phyloP scores from a whole-genome alignment of 1,140 invertebrate species.

The Conus betulinus region DNA sequence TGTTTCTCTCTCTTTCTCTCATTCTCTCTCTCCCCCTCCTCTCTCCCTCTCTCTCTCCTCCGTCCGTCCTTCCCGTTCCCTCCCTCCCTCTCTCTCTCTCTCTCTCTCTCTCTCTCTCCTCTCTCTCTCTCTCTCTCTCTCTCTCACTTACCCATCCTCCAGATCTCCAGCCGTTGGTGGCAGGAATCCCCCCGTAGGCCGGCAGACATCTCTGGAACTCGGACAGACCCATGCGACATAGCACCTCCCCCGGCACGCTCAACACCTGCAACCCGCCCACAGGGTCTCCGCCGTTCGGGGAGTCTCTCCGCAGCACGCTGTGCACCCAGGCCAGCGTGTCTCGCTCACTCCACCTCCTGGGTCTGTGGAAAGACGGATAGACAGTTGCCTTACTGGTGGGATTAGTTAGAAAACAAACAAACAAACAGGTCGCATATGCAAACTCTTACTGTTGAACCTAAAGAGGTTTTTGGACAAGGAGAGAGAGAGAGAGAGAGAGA shows the following conservation, averaged over 20 bases:
- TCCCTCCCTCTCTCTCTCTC: too few relatives aligned
- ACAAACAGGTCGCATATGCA: too few relatives aligned
- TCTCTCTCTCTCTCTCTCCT: too few relatives aligned
- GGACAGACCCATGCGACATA: background rate
- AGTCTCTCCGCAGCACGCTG: background rate
- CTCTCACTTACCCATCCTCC: background rate
- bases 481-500: too few relatives aligned
- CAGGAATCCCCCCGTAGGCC: background rate
- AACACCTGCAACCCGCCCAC: background rate
- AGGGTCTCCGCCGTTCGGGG: background rate
- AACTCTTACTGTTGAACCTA: too few relatives aligned
- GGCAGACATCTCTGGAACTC: background rate
- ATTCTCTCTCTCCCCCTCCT: background rate
- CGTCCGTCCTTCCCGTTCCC: too few relatives aligned
- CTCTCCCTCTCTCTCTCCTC: background rate
- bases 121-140: too few relatives aligned
- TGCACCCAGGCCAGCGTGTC: background rate
- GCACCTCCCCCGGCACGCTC: background rate
- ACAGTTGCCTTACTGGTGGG: too few relatives aligned
- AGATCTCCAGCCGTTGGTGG: constrained; percentile 10
- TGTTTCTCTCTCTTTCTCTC: background rate
- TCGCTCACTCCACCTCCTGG: background rate
- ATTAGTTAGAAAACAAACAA: too few relatives aligned
- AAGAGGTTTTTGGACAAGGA: too few relatives aligned
- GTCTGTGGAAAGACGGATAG: background rate